Evolutionary conservation across 2,888 invertebrate genomes (phyloP), one percentile per base, ranked within the genome.

Genomic region (Lithophane semibrunnea): DNA sequence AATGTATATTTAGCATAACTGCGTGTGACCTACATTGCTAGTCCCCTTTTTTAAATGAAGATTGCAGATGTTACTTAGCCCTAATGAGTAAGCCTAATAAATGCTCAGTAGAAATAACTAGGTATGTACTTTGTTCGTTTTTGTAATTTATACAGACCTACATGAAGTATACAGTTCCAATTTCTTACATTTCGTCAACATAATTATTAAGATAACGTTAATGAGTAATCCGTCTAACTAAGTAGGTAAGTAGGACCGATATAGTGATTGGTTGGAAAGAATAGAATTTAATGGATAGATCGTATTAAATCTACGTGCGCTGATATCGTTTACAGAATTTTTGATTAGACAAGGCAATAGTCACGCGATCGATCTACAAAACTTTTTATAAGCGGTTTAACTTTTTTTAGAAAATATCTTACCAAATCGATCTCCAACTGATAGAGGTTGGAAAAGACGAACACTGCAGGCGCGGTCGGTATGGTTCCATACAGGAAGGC

Each of bases 401-500:
- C 13, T 4, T 52, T 52, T 52, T 49, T 42, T 58, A 2, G 18
- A 47, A 79, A 49, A 44, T 52, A 2, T 70, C 97, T 96, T 93
- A 99, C 99, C 97, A 99, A 96, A 94, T 99, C 99, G 77, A 98
- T 97, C 92, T 99, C 99, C 73, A 99, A 94, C 86, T 98, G 97
- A 92, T 99, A 99, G 84, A 99, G 98, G 63, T 98, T 97, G 1
- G 99, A 99, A 94, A 99, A 99, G 5, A 99, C 99, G 93, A 99
- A 99, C 0, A 99, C 98, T n/a, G 99, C 99, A 0, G 99, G 99
- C 0, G 99, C 99, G 1, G 99, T 98, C 0, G 99, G 99, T 93
- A 99, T 98, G 0, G 99, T 99, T 74, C 99, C 99, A 92, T 99
- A 99, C 0, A 99, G 97, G 95, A 99, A 99, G 0, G 99, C 99